Percentiles rank a stretch among this genome's conserved stretches.
Conservation (phyloP, 2,797 vertebrate genomes). For the Aphelocoma californica region DNA sequence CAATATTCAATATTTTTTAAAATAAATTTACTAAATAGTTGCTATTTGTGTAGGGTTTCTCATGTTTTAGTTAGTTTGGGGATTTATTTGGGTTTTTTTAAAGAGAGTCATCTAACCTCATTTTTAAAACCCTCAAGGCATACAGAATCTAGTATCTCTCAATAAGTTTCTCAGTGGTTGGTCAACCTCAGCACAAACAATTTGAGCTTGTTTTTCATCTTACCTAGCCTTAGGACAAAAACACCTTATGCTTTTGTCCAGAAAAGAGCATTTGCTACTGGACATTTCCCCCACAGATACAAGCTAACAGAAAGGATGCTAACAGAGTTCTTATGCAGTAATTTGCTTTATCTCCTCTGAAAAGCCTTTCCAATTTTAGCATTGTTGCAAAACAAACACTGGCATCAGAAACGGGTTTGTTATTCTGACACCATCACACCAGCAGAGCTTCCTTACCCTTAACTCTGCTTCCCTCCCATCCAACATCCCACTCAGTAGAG, state of each 20-base stretch:
- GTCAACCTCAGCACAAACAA: background rate
- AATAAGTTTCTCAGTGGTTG: background rate
- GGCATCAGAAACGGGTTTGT: background rate
- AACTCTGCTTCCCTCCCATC: background rate
- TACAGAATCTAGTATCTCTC: background rate
- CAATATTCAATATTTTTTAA: background rate
- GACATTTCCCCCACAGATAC: background rate
- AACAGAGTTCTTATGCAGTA: background rate
- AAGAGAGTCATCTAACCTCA: background rate
- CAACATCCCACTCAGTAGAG: background rate
- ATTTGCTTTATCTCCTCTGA: background rate
- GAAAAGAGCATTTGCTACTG: background rate
- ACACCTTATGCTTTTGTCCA: background rate
- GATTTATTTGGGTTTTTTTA: background rate
- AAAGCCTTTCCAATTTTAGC: background rate
- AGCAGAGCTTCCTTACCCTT: background rate
- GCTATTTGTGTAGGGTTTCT: background rate
- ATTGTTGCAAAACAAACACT: background rate
- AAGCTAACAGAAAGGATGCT: background rate
- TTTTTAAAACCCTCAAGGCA: background rate
- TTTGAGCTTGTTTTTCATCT: background rate
- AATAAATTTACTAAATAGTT: background rate
- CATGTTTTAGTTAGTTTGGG: background rate
- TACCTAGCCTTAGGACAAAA: background rate
- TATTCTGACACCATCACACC: background rate